Evolutionary conservation across 2,888 invertebrate genomes (phyloP), one percentile per base, ranked within the genome.

Genomic region (Hylaea fasciaria): DNA sequence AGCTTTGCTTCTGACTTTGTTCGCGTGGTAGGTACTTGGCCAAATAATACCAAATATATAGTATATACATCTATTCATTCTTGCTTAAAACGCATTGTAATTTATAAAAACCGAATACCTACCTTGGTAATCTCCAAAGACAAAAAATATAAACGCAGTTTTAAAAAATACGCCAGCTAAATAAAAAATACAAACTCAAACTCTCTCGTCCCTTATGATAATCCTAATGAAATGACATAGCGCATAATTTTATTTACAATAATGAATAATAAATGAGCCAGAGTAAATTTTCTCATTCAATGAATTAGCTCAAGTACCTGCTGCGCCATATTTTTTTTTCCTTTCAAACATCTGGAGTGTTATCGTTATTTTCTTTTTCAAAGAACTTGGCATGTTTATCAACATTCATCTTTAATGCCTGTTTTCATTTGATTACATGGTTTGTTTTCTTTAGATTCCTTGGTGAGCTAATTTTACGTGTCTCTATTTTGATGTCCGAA

Each of bases 221-320:
- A 83, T 76, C 57, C 62, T 77, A 77, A 81, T 80, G 75, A 80
- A 78, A 81, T 76, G 74, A 74, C 78, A 68, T 72, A 74, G 69
- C 67, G 78, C 69, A 81, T 81, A 82, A 81, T 80, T 82, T 80
- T 79, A 79, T 81, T 80, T 74, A 73, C 75, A 62, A 66, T 70
- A 73, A 81, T 83, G 80, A 82, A 83, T 82, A 78, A 78, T 78
- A 75, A 80, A 82, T 80, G 76, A 80, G 78, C 49, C 43, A 10
- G n/a, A 54, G 54, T 62, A 52, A 41, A 52, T 60, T 57, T 57
- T 57, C 48, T 59, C 51, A 52, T 58, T 64, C 61, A 49, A 54
- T 48, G 55, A 66, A 61, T 63, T 62, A 57, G 22, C 45, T 50
- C 16, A 16, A 44, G 45, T 39, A 44, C n/a, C n/a, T n/a, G n/a